Percentiles rank a stretch among this genome's conserved stretches.
phyloP scores from a whole-genome alignment of 2,113 vertebrate species.

The Gymnorhina tibicen region DNA sequence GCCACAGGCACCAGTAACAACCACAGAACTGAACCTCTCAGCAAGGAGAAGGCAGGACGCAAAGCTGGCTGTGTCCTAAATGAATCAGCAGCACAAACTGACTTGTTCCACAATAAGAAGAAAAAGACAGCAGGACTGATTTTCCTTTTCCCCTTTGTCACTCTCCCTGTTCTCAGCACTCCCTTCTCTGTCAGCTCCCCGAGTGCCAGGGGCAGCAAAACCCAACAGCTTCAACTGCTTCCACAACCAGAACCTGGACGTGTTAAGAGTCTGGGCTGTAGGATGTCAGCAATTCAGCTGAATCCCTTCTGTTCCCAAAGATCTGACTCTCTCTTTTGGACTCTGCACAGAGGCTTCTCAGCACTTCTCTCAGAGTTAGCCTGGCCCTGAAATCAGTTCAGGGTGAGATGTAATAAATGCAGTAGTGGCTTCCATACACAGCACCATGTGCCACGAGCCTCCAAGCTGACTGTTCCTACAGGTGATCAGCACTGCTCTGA shows the following conservation, averaged over 20 bases:
- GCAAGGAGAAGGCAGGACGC: neutral
- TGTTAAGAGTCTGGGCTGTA: neutral
- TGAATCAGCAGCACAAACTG: neutral
- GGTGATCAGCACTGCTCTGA: neutral
- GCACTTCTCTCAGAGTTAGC: neutral
- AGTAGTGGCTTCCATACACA: neutral
- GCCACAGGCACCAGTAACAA: neutral
- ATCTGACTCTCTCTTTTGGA: neutral
- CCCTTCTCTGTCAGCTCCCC: neutral
- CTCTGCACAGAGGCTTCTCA: neutral
- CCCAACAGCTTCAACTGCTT: neutral
- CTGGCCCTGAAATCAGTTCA: neutral
- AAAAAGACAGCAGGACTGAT: neutral
- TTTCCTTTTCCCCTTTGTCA: neutral
- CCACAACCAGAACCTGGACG: neutral
- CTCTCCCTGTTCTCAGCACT: neutral
- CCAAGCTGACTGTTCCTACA: neutral
- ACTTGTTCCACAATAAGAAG: neutral
- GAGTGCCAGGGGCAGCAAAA: neutral
- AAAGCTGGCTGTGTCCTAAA: neutral
- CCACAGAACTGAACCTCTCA: neutral
- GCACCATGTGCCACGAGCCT: neutral
- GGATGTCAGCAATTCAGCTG: neutral
- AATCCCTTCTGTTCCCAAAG: neutral
- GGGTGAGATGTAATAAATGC: neutral